Evolutionary conservation across 1,140 invertebrate species (phyloP), one percentile per base, ranked within the genome.

Genomic region (Meloidogyne hapla): DNA sequence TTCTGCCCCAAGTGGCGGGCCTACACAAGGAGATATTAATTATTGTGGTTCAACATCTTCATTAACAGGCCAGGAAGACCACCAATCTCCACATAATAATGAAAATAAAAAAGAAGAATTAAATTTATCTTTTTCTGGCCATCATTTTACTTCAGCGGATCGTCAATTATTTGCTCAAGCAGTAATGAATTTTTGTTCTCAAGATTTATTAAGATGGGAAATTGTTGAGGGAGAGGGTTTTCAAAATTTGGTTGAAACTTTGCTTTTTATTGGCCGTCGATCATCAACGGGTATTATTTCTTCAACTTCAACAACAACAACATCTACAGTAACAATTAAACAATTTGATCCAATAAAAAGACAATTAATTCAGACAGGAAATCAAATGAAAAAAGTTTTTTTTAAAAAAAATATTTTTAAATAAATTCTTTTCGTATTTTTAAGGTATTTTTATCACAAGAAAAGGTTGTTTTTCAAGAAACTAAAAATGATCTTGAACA

Each of bases 141-240:
- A 86, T 42, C 72, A 77, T 21, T 86, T 85, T 63, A 85, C 79
- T 21, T 74, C 81, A 56, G 74, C 77, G 2, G 83, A 85, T 45
- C 67, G 75, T 48, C 83, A 84, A 74, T 70, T 85, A 26, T 85
- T 85, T 26, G 69, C 81, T 45, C 83, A 87, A 63, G 75, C 83
- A 26, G 72, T 87, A 10, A 71, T 85, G 25, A 66, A 83, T 63
- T 87, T 83, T 40, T 87, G 85, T 76, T 80, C 83, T 12, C 70
- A 83, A 48, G 83, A 85, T 67, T 68, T 85, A 62, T 76, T 87
- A 25, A 85, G 83, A 74, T 84, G 74, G 4, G 75, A 78, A 56
- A 73, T 87, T 66, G 83, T 82, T 56, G 79, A 83, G 69, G 81
- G 81, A 15, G 83, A 82, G 69, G 81, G 81, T 15, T 82, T 82